A percentile compares a stretch with the other conserved stretches of the same genome.
phyloP scores from a whole-genome alignment of 2,113 vertebrate genomes.

The Nesoenas mayeri region DNA sequence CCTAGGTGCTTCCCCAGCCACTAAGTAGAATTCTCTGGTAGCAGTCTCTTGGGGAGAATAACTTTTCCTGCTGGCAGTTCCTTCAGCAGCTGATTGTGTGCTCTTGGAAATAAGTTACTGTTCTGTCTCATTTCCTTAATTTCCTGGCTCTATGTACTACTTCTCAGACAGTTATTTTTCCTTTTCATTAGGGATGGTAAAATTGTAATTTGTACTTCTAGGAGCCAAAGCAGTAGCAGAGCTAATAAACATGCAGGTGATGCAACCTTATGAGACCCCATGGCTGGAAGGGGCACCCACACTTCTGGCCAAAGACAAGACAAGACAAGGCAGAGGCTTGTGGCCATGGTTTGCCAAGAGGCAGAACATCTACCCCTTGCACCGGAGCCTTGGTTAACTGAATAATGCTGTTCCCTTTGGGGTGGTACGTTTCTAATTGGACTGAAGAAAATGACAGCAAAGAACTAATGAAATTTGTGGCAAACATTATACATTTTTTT shows the following conservation, averaged over 20 bases:
- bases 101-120: conserved; percentile 18
- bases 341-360: neutral
- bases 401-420: neutral
- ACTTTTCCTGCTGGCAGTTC: neutral
- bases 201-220: neutral
- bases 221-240: conserved; percentile 1
- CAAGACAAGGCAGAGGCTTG: neutral
- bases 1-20: neutral
- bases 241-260: neutral
- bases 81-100: neutral
- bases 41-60: neutral
- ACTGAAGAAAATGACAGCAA: neutral
- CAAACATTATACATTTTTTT: neutral
- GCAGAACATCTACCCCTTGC: neutral
- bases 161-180: conserved; percentile 7
- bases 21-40: neutral
- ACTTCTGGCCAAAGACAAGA: neutral
- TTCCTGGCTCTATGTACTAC: conserved; percentile 15
- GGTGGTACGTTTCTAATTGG: neutral
- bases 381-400: neutral
- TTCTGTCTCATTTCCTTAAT: conserved; percentile 46
- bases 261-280: neutral
- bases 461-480: neutral
- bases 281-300: neutral
- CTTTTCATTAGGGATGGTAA: neutral